Conservation (phyloP, 2,797 vertebrate species). For the Malacoctenus gilli region DNA sequence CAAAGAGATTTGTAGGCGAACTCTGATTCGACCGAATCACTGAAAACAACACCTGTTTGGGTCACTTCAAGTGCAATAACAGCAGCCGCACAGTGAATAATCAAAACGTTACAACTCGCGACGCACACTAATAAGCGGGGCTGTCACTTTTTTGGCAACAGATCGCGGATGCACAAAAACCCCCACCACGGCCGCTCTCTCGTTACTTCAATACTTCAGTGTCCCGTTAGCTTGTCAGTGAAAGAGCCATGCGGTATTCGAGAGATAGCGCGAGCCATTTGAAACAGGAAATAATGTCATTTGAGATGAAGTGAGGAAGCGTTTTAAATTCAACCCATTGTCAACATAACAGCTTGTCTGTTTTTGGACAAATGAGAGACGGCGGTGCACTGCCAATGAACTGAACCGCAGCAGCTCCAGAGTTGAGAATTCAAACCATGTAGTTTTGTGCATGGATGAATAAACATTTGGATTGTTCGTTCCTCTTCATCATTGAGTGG, state of each 20-base stretch:
- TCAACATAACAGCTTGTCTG: too few relatives aligned
- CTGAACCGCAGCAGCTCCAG: too few relatives aligned
- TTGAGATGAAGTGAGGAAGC: neutral
- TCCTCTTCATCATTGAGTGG: neutral
- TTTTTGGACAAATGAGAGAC: too few relatives aligned
- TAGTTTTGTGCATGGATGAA: neutral
- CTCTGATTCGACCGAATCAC: neutral
- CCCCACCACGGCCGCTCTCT: too few relatives aligned
- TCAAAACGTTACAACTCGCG: neutral
- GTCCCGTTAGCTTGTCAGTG: neutral
- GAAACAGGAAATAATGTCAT: neutral
- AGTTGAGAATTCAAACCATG: neutral
- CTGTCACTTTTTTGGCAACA: too few relatives aligned
- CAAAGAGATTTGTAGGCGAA: neutral
- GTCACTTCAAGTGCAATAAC: neutral
- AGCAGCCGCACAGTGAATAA: neutral
- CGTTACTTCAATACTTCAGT: too few relatives aligned
- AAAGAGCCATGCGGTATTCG: neutral
- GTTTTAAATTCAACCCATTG: neutral
- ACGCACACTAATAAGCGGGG: neutral
- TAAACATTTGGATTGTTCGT: too few relatives aligned
- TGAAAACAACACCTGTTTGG: neutral
- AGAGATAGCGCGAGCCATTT: too few relatives aligned
- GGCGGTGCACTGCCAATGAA: too few relatives aligned
- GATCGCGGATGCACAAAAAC: too few relatives aligned